Conservation (phyloP, 2,888 invertebrate species). For the Ramazzottius varieornatus region DNA sequence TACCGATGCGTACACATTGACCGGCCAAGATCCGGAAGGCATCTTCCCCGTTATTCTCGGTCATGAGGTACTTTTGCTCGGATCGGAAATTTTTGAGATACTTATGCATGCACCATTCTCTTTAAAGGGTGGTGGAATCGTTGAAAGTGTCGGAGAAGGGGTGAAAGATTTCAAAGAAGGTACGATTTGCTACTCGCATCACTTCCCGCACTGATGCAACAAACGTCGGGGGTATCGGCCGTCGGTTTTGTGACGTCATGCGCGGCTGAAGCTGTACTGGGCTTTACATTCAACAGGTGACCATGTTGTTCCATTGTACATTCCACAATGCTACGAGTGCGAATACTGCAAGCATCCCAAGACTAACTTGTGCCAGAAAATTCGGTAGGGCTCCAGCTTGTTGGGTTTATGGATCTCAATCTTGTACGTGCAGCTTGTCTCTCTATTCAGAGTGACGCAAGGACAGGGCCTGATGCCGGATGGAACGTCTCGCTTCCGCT, state of each 20-base stretch:
- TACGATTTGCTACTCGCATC: conserved; percentile 10
- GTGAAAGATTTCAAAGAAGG: conserved; percentile 61
- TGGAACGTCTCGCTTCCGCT: conserved; percentile 57
- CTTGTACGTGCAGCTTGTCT: background rate
- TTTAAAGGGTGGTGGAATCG: conserved; percentile 36
- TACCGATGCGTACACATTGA: conserved; percentile 18
- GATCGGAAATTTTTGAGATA: background rate
- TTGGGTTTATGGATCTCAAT: background rate
- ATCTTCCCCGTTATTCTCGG: conserved; percentile 72
- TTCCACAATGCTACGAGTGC: conserved; percentile 85
- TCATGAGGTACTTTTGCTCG: conserved; percentile 35
- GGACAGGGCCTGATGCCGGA: conserved; percentile 75
- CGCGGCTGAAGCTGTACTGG: too few species aligned
- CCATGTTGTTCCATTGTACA: conserved; percentile 84
- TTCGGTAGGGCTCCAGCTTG: conserved; percentile 20
- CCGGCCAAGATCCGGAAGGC: conserved; percentile 64
- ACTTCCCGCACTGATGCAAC: too few species aligned
- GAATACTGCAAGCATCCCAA: conserved; percentile 82
- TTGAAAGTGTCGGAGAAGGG: conserved; percentile 81
- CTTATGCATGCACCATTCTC: background rate
- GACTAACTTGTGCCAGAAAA: conserved; percentile 86
- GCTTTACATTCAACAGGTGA: conserved; percentile 34
- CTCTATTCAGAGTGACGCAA: conserved; percentile 19
- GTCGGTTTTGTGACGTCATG: background rate
- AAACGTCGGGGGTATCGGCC: background rate